Conservation (phyloP, 2,888 invertebrate species). For the Diarsia dahlii region DNA sequence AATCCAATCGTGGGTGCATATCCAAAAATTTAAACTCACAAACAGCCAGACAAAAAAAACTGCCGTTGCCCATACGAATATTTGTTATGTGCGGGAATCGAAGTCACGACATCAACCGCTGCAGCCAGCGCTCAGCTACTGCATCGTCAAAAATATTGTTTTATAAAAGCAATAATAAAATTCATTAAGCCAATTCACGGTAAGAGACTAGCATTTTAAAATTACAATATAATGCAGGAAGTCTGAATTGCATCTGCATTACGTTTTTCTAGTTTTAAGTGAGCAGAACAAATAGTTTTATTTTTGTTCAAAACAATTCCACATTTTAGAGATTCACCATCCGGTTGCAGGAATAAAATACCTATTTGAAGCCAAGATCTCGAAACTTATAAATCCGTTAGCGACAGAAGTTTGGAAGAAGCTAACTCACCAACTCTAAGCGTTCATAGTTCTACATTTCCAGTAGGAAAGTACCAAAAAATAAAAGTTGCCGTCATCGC, state of each 20-base stretch:
- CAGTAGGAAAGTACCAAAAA: slow-evolving; percentile 79
- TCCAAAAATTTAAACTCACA: not conserved
- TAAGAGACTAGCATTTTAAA: not conserved
- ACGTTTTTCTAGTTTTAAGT: not conserved
- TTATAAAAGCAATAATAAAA: not conserved
- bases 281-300: too few relatives aligned
- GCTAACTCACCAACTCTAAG: slow-evolving; percentile 54
- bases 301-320: slow-evolving; percentile 11
- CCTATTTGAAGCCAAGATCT: slow-evolving; percentile 29
- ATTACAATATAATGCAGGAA: not conserved
- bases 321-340: slow-evolving; percentile 8
- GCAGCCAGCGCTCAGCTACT: not conserved
- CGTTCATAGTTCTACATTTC: slow-evolving; percentile 70
- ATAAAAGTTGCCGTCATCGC: slow-evolving; percentile 83
- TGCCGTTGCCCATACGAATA: not conserved
- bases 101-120: not conserved
- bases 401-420: slow-evolving; percentile 51
- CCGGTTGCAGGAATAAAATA: slow-evolving; percentile 21
- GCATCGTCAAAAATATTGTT: not conserved
- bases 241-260: not conserved
- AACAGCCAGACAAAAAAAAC: not conserved
- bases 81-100: not conserved
- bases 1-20: not conserved
- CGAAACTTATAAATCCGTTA: slow-evolving; percentile 44
- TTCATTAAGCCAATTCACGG: not conserved